Evolutionary conservation across 2,113 vertebrate genomes (phyloP).

Genomic region (Apteryx mantelli): DNA sequence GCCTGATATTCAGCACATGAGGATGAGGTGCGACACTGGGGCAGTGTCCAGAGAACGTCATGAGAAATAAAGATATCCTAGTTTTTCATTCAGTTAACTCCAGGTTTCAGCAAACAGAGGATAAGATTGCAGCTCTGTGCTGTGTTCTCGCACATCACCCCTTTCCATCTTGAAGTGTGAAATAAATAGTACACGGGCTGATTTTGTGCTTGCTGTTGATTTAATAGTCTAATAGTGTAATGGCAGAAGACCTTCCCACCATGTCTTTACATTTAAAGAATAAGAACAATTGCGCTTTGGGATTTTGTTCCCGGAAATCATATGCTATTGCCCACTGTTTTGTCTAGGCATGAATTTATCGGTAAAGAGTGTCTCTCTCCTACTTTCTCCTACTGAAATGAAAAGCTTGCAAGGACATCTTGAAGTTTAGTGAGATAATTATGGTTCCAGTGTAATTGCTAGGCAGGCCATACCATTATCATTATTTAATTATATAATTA

Average conservation of each 20-base stretch:
- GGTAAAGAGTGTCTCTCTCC: background rate
- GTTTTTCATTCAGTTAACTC: background rate
- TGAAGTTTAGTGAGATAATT: conserved; percentile 18
- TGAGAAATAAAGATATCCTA: background rate
- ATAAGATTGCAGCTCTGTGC: background rate
- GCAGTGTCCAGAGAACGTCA: background rate
- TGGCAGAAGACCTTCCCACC: background rate
- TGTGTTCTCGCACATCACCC: background rate
- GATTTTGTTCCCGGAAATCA: background rate
- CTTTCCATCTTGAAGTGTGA: background rate
- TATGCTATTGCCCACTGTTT: background rate
- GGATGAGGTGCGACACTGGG: background rate
- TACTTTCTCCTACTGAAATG: background rate
- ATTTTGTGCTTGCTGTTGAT: background rate
- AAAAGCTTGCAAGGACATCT: background rate
- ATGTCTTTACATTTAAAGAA: background rate
- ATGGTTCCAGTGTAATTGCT: background rate
- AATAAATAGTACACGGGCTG: background rate
- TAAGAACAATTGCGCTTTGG: background rate
- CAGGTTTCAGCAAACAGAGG: background rate
- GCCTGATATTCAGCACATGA: background rate
- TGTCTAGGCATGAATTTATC: background rate
- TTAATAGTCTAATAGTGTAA: background rate
- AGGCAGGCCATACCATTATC: background rate
- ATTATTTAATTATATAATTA: conserved; percentile 34